Evolutionary conservation across 2,888 invertebrate genomes (phyloP), one percentile per base, ranked within the genome.

Genomic region (Drosophila heteroneura): DNA sequence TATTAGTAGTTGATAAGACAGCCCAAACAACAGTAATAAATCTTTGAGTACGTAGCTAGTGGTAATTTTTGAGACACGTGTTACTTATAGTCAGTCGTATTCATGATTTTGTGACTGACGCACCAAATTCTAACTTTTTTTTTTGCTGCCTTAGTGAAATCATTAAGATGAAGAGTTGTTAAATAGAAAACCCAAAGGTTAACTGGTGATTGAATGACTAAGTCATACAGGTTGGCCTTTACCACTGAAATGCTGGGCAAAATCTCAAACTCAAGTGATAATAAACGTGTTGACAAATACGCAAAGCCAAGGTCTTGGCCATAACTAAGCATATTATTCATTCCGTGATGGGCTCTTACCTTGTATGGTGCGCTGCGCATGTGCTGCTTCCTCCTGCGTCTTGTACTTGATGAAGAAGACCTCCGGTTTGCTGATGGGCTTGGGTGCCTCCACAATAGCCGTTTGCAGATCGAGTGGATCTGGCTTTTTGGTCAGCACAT

Each of bases 381-480:
- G 92, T 47, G 87, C 91, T 3, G 93, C 93, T 81, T 93, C 93
- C 80, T 92, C 93, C 77, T 93, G 91, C 1, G 93, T 93, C 67
- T 93, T 93, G 83, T 93, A 93, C 74, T 93, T 93, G 72, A 93
- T 93, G 68, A 93, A 93, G 82, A 92, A 93, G 32, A 93, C 93
- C 83, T 93, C 93, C 39, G 93, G 93, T 76, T 93, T 93, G 78
- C 90, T 92, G 44, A 92, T 92, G 59, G 83, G 90, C 60, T 89
- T 89, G 26, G 93, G 92, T 12, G 91, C 84, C 41, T 92, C 86
- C 72, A 93, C 92, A 12, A 93, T 69, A 35, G 91, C 88, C 0
- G 92, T 70, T 60, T 93, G 88, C 73, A 93, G 81, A 30, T 93
- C 92, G 12, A 92, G 54, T 0, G 92, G 91, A 70, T 93, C 93